A percentile compares a stretch with the other conserved stretches of the same genome.
These are phyloP conservation scores for Cabera pusaria DNA, from an alignment of 2,888 invertebrate genomes.

Conservation along the genomic window DNA sequence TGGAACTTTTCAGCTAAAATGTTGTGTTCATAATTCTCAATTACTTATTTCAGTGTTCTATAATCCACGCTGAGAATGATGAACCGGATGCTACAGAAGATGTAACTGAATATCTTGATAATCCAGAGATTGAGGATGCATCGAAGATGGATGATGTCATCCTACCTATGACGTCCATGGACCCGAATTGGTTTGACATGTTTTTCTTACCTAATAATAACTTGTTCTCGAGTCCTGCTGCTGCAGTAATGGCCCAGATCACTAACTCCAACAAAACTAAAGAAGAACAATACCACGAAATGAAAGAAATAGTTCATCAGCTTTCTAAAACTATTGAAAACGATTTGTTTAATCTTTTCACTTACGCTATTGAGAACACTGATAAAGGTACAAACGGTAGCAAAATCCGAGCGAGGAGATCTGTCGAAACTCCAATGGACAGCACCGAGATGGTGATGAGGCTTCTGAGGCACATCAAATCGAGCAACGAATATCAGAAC, in stretches of 20 bases:
- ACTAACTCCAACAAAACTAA: slow-evolving; percentile 54
- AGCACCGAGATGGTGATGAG: slow-evolving; percentile 63
- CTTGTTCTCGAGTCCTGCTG: slow-evolving; percentile 52
- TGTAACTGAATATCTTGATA: slow-evolving; percentile 34
- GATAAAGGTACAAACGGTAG: slow-evolving; percentile 43
- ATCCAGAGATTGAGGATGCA: slow-evolving; percentile 38
- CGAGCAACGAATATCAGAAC: slow-evolving; percentile 72
- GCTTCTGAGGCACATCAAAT: slow-evolving; percentile 68
- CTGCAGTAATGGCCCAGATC: slow-evolving; percentile 60
- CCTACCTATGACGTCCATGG: slow-evolving; percentile 24
- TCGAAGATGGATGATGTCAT: slow-evolving; percentile 37
- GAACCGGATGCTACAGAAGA: slow-evolving; percentile 36
- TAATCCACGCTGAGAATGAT: slow-evolving; percentile 42
- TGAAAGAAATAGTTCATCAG: slow-evolving; percentile 61
- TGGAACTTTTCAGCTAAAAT: no score
- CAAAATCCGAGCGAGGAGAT: slow-evolving; percentile 61
- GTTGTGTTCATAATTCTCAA: not conserved
- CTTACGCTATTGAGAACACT: slow-evolving; percentile 46
- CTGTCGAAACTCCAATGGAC: slow-evolving; percentile 64
- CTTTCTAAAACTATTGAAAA: slow-evolving; percentile 58
- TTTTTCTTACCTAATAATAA: slow-evolving; percentile 45
- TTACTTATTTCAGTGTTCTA: slow-evolving; percentile 49
- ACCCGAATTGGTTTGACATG: slow-evolving; percentile 55
- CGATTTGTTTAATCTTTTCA: slow-evolving; percentile 62
- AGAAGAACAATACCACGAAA: slow-evolving; percentile 68